Conservation (phyloP, 92 coral and sea anemone species). For the Paramuricea clavata region DNA sequence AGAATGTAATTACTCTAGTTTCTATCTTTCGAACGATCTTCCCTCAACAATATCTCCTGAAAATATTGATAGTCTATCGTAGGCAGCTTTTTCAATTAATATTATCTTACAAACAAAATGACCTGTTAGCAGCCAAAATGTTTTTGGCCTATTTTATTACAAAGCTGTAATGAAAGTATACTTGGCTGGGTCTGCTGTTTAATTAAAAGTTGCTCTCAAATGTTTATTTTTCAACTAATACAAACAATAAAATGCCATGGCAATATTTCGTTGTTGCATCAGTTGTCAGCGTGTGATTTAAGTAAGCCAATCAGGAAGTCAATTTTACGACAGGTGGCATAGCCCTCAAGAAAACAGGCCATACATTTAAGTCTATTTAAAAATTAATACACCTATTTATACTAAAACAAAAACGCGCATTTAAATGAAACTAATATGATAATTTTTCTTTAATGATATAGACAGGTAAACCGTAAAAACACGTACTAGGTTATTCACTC, state of each 20-base stretch:
- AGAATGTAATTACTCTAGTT: neutral
- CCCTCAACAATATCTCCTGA: neutral
- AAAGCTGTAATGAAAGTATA: neutral
- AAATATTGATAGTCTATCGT: neutral
- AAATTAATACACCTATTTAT: neutral
- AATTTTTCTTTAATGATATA: no score
- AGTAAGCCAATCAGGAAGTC: constrained; percentile 1
- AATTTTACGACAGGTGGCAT: neutral
- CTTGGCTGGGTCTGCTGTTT: neutral
- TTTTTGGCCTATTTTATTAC: neutral
- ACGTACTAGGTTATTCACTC: no score
- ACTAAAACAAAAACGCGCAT: neutral
- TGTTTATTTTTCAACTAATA: neutral
- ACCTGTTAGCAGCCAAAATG: neutral
- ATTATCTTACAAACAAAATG: neutral
- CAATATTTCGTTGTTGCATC: neutral
- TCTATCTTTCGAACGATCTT: neutral
- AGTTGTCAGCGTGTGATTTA: neutral
- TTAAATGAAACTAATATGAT: no score
- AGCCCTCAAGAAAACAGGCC: neutral
- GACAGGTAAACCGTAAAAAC: neutral
- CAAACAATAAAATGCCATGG: neutral
- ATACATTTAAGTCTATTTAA: no score
- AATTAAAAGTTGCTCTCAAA: neutral
- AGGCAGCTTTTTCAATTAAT: neutral